These are phyloP conservation scores for Drosophila setosimentum DNA, from an alignment of 2,888 invertebrate genomes.

Conservation along the genomic window DNA sequence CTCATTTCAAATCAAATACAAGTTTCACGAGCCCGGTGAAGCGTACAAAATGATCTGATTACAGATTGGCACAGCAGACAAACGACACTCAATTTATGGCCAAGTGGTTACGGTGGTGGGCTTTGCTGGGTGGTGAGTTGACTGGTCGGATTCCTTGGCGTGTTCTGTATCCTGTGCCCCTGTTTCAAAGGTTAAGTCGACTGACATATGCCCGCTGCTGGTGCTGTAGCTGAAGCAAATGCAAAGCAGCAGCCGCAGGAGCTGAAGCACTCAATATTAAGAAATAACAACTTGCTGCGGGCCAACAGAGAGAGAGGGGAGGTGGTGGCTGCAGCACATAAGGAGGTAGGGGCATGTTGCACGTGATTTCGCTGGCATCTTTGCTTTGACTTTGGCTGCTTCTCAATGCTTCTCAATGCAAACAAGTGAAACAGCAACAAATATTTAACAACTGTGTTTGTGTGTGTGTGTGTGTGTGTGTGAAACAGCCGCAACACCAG, in stretches of 20 bases:
- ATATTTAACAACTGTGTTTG: conserved; percentile 64
- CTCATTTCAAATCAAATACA: conserved; percentile 49
- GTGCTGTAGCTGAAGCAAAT: neutral
- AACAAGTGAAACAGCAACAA: conserved; percentile 73
- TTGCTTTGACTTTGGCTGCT: conserved; percentile 67
- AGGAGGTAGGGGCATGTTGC: conserved; percentile 18
- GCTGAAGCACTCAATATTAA: conserved; percentile 71
- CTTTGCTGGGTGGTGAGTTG: neutral
- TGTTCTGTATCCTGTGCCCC: neutral
- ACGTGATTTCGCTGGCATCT: conserved; percentile 5
- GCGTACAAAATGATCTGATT: conserved; percentile 61
- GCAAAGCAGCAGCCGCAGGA: conserved; percentile 7
- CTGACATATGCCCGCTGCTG: conserved; percentile 37
- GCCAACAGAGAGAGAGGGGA: conserved; percentile 28
- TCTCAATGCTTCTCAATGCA: conserved; percentile 71
- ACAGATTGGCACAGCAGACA: conserved; percentile 50
- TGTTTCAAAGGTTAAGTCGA: conserved; percentile 58
- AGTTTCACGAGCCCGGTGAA: conserved; percentile 48
- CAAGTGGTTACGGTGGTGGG: conserved; percentile 13
- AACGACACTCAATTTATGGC: conserved; percentile 62
- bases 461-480: conserved; percentile 31
- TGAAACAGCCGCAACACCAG: conserved; percentile 46
- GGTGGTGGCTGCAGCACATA: conserved; percentile 7
- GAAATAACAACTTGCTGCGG: conserved; percentile 73
- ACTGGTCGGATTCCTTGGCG: neutral